Evolutionary conservation across 2,113 vertebrate species (phyloP), one percentile per base, ranked within the genome.

Genomic region (Pardalotus punctatus): DNA sequence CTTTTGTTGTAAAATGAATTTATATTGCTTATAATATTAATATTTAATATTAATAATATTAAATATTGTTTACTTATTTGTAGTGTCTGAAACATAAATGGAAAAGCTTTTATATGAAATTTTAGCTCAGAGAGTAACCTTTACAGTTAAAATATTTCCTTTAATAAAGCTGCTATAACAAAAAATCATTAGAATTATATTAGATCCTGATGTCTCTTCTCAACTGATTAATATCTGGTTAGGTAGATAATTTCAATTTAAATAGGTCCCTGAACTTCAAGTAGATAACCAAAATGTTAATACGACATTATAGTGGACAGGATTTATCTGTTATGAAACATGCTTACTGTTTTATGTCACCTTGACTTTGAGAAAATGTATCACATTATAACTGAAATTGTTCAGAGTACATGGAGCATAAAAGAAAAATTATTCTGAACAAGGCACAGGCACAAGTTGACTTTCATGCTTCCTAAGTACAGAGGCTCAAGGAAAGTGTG

Each of bases 301-400:
- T 86, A 84, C 74, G 78, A 89, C 65, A 40, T 67, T 86, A 81
- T 10, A 67, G 79, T 90, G 90, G 76, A 64, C 64, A 93, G 51
- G 69, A 97, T 94, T 96, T 96, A 91, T 97, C 86, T 96, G 71
- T 97, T 97, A 91, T 80, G 72, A 94, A 96, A 92, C 50, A 94
- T 92, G 57, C 29, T 91, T 91, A 88, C 86, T 94, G 92, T 83
- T 93, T 94, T 93, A 92, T 96, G 95, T 97, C 95, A 96, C 96
- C 94, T 97, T 97, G 97, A 97, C 97, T 96, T 94, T 88, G 88
- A 87, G 84, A 81, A 93, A 97, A 96, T 94, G 65, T 84, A 84
- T 94, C 94, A 93, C 78, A 83, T 76, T 97, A 95, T 93, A 94
- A 91, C 93, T 91, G 76, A 97, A 97, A 95, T 91, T 90, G 94